Conservation (phyloP, 2,113 vertebrate genomes). For the Hipposideros armiger region DNA sequence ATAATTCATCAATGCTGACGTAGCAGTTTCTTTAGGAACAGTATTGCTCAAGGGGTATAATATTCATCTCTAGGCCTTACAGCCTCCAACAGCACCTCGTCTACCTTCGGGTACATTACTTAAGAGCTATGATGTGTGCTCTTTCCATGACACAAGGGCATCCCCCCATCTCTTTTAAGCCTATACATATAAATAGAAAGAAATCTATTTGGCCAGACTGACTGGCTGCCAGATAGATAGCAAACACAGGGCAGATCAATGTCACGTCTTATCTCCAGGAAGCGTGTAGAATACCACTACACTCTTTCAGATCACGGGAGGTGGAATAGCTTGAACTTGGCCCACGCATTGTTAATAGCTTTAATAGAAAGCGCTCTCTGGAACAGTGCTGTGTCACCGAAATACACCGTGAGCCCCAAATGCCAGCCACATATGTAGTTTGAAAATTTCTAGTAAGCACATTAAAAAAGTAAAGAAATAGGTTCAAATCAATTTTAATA, state of each 20-base stretch:
- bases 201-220: slow-evolving; percentile 26
- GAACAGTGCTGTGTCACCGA: neutral
- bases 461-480: neutral
- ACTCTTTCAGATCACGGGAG: slow-evolving; percentile 25
- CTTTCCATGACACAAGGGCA: neutral
- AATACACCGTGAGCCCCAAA: neutral
- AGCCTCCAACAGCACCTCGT: neutral
- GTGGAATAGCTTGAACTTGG: slow-evolving; percentile 26
- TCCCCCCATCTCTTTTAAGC: neutral
- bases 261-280: slow-evolving; percentile 51
- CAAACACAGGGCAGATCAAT: neutral
- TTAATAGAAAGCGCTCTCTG: neutral
- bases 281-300: neutral
- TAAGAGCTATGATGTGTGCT: neutral
- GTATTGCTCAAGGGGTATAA: neutral
- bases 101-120: neutral
- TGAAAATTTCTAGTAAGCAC: neutral
- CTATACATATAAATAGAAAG: slow-evolving; percentile 67
- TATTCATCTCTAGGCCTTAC: neutral
- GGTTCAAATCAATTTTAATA: neutral
- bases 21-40: neutral
- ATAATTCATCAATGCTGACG: neutral
- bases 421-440: neutral
- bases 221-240: neutral
- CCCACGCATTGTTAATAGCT: neutral